These are phyloP conservation scores for Eurytoma adleriae DNA, from an alignment of 2,888 invertebrate genomes.

Conservation along the genomic window DNA sequence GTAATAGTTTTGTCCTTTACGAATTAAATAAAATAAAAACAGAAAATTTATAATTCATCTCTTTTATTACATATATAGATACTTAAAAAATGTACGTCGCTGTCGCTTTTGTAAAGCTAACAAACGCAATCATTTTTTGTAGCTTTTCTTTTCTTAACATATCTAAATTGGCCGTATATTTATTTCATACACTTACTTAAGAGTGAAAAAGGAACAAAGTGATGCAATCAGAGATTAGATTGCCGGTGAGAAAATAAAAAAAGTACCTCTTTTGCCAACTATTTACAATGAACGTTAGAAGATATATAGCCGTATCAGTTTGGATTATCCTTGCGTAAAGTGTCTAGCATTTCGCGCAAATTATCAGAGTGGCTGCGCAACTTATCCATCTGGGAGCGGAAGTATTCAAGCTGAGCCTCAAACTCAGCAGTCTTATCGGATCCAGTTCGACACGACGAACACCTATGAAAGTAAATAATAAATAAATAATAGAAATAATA, in stretches of 20 bases:
- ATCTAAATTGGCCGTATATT: conserved; percentile 48
- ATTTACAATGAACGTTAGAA: conserved; percentile 53
- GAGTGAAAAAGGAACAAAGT: conserved; percentile 53
- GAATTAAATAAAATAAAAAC: conserved; percentile 33
- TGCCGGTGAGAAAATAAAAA: conserved; percentile 50
- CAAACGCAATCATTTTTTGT: conserved; percentile 13
- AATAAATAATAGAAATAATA: not conserved
- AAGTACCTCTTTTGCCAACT: conserved; percentile 57
- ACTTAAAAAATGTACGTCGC: conserved; percentile 46
- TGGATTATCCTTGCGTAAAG: conserved; percentile 56
- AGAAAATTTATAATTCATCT: conserved; percentile 33
- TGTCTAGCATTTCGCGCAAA: conserved; percentile 67
- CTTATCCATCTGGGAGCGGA: conserved; percentile 68
- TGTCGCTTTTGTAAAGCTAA: conserved; percentile 44
- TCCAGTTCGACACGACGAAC: conserved; percentile 38
- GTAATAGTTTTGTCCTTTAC: not conserved
- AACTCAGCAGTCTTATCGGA: conserved; percentile 56
- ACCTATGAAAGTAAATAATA: conserved; percentile 17
- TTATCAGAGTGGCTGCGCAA: conserved; percentile 68
- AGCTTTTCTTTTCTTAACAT: conserved; percentile 14
- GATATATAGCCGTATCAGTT: conserved; percentile 44
- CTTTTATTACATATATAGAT: conserved; percentile 55
- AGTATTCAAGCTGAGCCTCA: conserved; percentile 67
- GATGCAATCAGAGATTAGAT: conserved; percentile 43
- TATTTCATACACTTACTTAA: conserved; percentile 47